phyloP scores from a whole-genome alignment of 1,140 invertebrate species.

The Brachionus manjavacas region DNA sequence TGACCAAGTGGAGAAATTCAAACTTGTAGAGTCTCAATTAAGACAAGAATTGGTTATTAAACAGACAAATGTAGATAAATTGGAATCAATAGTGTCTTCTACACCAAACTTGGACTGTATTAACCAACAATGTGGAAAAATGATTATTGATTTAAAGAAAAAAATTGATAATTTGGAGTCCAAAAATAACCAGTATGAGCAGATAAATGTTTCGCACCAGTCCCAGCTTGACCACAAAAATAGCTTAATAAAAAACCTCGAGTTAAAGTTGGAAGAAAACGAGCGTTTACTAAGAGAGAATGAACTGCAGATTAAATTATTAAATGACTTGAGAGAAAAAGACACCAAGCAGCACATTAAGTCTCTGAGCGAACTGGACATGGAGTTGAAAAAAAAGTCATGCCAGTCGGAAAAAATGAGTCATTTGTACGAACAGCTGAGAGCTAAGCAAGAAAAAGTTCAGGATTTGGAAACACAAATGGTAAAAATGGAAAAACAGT shows the following conservation, averaged over 20 bases:
- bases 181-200: not conserved
- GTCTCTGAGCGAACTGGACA: not conserved
- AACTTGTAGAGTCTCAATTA: not conserved
- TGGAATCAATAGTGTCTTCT: not conserved
- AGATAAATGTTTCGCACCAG: not conserved
- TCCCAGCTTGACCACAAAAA: not conserved
- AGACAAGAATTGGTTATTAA: not conserved
- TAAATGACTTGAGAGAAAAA: conserved; percentile 28
- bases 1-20: not conserved
- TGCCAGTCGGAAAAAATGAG: conserved; percentile 7
- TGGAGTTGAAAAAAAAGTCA: not conserved
- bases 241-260: not conserved
- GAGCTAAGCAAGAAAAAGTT: conserved; percentile 14
- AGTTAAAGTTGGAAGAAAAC: not conserved
- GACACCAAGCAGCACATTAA: conserved; percentile 28
- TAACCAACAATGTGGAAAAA: not conserved
- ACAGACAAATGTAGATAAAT: not conserved
- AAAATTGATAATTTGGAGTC: not conserved
- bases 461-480: conserved; percentile 26
- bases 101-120: not conserved
- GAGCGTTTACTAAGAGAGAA: not conserved
- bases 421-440: conserved; percentile 32
- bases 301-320: conserved; percentile 4
- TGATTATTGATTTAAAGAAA: not conserved
- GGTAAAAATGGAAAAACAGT: not conserved